A percentile compares a stretch with the other conserved stretches of the same genome.
phyloP scores from a whole-genome alignment of 2,113 vertebrate genomes.

The Gila orcuttii region DNA sequence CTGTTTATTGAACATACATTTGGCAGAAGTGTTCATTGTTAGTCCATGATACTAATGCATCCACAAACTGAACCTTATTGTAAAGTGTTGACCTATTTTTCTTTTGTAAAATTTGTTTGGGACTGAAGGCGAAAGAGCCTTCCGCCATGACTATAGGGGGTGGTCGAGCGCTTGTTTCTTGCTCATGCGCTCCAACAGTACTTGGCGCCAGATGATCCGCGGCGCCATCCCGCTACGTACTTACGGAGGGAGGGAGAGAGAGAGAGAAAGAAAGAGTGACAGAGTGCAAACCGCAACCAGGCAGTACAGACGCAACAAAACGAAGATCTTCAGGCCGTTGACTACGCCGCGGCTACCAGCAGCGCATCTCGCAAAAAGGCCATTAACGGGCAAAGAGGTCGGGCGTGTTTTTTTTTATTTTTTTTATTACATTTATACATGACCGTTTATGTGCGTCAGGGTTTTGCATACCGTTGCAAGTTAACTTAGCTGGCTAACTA shows the following conservation, averaged over 20 bases:
- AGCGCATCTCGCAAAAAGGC: neutral
- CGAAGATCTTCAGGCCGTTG: constrained; percentile 22
- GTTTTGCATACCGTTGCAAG: constrained; percentile 22
- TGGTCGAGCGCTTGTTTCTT: neutral
- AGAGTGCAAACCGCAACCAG: constrained; percentile 56
- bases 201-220: constrained; percentile 81
- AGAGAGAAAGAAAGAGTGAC: constrained; percentile 50
- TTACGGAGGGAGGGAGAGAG: constrained; percentile 16
- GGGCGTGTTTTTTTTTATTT: neutral
- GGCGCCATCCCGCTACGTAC: constrained; percentile 68
- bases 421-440: neutral
- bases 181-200: constrained; percentile 72
- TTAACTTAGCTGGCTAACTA: constrained; percentile 55
- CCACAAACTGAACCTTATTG: neutral
- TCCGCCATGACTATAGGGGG: constrained; percentile 16
- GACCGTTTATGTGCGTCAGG: neutral
- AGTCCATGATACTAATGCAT: neutral
- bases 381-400: constrained; percentile 47
- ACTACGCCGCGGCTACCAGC: neutral
- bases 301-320: constrained; percentile 61
- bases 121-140: neutral
- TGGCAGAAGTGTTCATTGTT: neutral
- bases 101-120: neutral
- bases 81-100: neutral
- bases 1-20: no score